These are phyloP conservation scores for Nomada fucata DNA, from an alignment of 2,888 invertebrate species.

Conservation along the genomic window DNA sequence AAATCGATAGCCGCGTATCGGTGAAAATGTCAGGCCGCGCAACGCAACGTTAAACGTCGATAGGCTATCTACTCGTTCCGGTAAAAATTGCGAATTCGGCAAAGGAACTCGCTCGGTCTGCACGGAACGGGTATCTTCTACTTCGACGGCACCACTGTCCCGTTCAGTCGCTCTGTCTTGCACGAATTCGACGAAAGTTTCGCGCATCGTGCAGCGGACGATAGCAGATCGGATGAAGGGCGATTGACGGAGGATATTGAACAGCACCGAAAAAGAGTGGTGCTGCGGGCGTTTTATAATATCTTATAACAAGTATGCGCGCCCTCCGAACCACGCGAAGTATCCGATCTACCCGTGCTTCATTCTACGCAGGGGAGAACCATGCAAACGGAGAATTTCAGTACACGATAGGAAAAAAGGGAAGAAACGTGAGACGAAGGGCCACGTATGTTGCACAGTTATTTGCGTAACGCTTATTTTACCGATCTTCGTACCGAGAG, in stretches of 20 bases:
- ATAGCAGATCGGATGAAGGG: not conserved
- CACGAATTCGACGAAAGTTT: slow-evolving; percentile 9
- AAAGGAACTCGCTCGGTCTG: slow-evolving; percentile 18
- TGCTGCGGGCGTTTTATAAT: no score
- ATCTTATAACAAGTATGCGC: not conserved
- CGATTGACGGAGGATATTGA: slow-evolving; percentile 25
- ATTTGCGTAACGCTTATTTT: no score
- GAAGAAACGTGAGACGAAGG: no score
- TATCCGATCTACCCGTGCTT: no score
- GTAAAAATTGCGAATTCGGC: slow-evolving; percentile 50
- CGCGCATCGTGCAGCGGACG: not conserved
- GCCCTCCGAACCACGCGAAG: no score
- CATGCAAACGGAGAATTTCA: no score
- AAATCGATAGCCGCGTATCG: slow-evolving; percentile 66
- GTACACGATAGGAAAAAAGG: no score
- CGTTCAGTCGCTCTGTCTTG: no score
- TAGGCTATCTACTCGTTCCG: slow-evolving; percentile 56
- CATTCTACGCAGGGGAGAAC: no score
- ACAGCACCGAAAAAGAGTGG: slow-evolving; percentile 6
- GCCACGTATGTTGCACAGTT: no score
- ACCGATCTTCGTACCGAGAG: no score
- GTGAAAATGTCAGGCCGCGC: slow-evolving; percentile 63
- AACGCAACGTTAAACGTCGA: slow-evolving; percentile 68
- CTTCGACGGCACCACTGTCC: not conserved
- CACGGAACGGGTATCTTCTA: not conserved